phyloP scores from a whole-genome alignment of 2,797 vertebrate genomes.

The Aeoliscus strigatus region DNA sequence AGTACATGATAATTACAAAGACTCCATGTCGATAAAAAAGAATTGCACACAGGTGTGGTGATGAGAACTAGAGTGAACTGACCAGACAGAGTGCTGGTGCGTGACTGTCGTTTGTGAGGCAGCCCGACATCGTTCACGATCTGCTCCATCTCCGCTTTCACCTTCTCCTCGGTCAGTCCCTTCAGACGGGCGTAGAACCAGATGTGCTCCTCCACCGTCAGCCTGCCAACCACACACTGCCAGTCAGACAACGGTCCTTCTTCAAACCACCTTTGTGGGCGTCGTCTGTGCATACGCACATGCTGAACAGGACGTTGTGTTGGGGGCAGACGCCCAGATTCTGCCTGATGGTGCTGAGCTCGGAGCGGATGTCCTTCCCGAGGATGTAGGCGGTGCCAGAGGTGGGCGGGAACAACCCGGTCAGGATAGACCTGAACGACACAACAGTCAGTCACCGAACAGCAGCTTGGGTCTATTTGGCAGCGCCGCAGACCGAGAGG shows the following conservation, averaged over 20 bases:
- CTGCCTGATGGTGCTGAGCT: conserved; percentile 88
- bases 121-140: conserved; percentile 90
- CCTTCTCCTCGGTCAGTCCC: conserved; percentile 85
- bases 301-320: conserved; percentile 97
- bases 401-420: conserved; percentile 94
- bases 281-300: conserved; percentile 68
- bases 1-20: too few relatives aligned
- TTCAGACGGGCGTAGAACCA: conserved; percentile 97
- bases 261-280: too few relatives aligned
- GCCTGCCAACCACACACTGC: conserved; percentile 64
- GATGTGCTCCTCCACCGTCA: conserved; percentile 97
- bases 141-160: conserved; percentile 92
- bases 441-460: conserved; percentile 1
- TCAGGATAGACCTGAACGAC: conserved; percentile 91
- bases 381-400: conserved; percentile 95
- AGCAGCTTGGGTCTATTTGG: too few relatives aligned
- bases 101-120: conserved; percentile 87
- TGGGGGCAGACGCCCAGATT: conserved; percentile 96
- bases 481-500: too few relatives aligned
- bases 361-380: conserved; percentile 90
- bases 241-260: not conserved
- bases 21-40: too few relatives aligned
- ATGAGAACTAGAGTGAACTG: conserved; percentile 9
- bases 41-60: not conserved
- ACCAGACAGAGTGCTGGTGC: conserved; percentile 91